Evolutionary conservation across 2,113 vertebrate species (phyloP), one percentile per base, ranked within the genome.

Genomic region (Ifrita kowaldi): DNA sequence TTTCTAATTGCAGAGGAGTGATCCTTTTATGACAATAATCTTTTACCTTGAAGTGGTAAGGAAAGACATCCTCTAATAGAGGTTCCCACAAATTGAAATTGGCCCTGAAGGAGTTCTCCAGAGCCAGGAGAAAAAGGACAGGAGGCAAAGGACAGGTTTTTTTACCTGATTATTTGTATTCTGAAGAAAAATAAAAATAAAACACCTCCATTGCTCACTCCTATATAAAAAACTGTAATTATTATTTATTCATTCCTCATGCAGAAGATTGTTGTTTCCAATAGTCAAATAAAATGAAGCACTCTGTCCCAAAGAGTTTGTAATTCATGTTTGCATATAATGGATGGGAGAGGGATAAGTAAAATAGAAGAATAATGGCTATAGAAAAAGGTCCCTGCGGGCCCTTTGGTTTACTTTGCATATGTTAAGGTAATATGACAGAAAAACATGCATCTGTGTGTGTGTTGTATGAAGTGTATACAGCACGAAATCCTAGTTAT

Each of bases 1-100:
- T 93, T 93, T 90, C 17, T 94, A 94, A 89, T 92, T 88, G 88
- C 42, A 90, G 56, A 67, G 28, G 23, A 84, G 60, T 75, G 49
- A 90, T 87, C 39, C 10, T 52, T 88, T 83, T 88, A 70, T 67
- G 59, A 77, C 41, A 74, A 68, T 42, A 77, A 71, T 85, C 21
- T 89, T 84, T 78, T 74, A 84, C 71, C n/a, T 90, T 90, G 64
- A 88, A 64, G 73, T 64, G 52, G 68, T 90, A 75, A 86, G 67
- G 55, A 78, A 84, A 64, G 74, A 13, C 22, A 60, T 11, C 8
- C 11, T 71, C 22, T 75, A 53, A 87, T 53, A 94, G 37, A 81
- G 18, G 7, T 44, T 93, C 35, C 71, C 78, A 71, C 55, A 91
- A 90, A 75, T 24, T 88, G 39, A 94, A 95, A 86, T 74, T 74